Percentiles rank a stretch among this genome's conserved stretches.
Conservation (phyloP, 1,140 invertebrate genomes). For the Drosophila nigrodunni region DNA sequence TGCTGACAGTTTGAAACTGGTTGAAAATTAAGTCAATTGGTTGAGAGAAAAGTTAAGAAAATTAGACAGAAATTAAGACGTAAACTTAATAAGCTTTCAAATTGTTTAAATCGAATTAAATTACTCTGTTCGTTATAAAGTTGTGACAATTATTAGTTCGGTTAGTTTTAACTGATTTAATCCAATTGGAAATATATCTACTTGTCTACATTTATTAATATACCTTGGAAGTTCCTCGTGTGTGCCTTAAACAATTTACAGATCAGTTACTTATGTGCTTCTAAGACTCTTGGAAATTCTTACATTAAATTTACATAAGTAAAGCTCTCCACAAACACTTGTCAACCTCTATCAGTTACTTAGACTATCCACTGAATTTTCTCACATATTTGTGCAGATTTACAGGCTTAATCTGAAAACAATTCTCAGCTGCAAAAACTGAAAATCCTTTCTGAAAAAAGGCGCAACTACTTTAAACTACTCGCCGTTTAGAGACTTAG, state of each 20-base stretch:
- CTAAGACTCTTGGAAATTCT: not conserved
- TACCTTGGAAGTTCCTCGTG: too few relatives aligned
- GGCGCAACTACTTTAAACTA: conserved; percentile 41
- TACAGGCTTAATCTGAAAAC: conserved; percentile 20
- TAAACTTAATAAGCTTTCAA: too few relatives aligned
- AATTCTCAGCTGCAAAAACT: conserved; percentile 10
- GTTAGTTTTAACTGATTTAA: too few relatives aligned
- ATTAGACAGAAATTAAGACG: not conserved
- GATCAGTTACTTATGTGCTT: too few relatives aligned
- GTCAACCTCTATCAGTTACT: conserved; percentile 1
- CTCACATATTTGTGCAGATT: conserved; percentile 5
- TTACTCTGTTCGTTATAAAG: too few relatives aligned
- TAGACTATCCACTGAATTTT: not conserved
- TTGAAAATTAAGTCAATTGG: not conserved
- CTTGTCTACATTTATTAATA: too few relatives aligned
- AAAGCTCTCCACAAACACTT: conserved; percentile 8
- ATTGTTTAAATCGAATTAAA: too few relatives aligned
- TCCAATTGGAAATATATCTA: too few relatives aligned
- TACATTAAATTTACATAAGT: not conserved
- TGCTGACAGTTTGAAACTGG: not conserved
- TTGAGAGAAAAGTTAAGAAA: not conserved
- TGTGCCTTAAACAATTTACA: too few relatives aligned
- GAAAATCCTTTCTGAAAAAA: conserved; percentile 31
- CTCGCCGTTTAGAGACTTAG: not conserved
- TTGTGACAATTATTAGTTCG: too few relatives aligned